These are phyloP conservation scores for Rugalucina vietnamica DNA, from an alignment of 2,888 invertebrate species.

Conservation along the genomic window DNA sequence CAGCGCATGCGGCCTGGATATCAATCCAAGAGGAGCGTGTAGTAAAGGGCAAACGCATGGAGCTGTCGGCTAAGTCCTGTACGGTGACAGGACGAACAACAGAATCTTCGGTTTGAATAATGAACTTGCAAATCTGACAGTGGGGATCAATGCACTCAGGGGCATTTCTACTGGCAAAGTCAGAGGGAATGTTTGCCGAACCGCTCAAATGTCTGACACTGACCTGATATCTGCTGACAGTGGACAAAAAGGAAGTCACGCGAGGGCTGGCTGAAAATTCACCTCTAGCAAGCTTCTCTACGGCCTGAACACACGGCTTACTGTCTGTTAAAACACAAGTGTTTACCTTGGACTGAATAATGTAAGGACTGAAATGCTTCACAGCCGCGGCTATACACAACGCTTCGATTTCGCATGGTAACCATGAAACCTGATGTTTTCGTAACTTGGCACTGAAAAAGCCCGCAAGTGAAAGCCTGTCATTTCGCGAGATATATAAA, in stretches of 20 bases:
- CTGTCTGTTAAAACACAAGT: conserved; percentile 61
- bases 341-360: conserved; percentile 50
- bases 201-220: conserved; percentile 2
- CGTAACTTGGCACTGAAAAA: conserved; percentile 68
- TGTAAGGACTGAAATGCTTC: conserved; percentile 62
- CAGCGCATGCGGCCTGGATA: conserved; percentile 21
- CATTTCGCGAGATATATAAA: conserved; percentile 54
- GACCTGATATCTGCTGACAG: conserved; percentile 48
- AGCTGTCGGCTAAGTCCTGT: conserved; percentile 25
- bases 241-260: conserved; percentile 57
- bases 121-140: conserved; percentile 21
- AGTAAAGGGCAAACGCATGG: conserved; percentile 13
- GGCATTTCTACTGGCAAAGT: conserved; percentile 31
- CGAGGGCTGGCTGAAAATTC: conserved; percentile 62
- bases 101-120: conserved; percentile 13
- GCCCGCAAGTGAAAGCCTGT: conserved; percentile 48
- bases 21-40: conserved; percentile 12
- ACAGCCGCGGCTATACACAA: conserved; percentile 57
- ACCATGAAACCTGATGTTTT: conserved; percentile 62
- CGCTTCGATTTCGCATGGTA: conserved; percentile 67
- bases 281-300: conserved; percentile 59
- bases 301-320: conserved; percentile 65
- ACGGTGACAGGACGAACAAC: conserved; percentile 40
- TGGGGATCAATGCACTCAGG: conserved; percentile 2
- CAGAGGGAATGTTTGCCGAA: conserved; percentile 2